A percentile compares a stretch with the other conserved stretches of the same genome.
Conservation (phyloP, 1,140 invertebrate species). For the Drosophila orena region DNA sequence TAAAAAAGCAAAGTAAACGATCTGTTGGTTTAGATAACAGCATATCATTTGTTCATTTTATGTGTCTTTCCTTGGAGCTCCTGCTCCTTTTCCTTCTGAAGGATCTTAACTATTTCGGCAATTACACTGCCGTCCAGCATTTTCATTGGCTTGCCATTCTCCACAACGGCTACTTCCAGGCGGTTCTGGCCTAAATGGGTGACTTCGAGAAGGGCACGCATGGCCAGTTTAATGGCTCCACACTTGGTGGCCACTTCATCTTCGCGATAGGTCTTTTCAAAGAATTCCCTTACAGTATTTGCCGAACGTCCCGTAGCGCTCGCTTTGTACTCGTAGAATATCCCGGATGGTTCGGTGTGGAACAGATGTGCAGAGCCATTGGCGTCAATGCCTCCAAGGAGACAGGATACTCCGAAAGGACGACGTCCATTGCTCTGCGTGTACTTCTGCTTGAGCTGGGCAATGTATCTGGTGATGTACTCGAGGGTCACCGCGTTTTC, state of each 20-base stretch:
- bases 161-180: conserved; percentile 98
- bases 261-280: conserved; percentile 97
- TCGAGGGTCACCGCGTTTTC: conserved; percentile 99
- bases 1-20: background rate
- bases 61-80: conserved; percentile 99
- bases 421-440: conserved; percentile 99
- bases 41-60: conserved; percentile 85
- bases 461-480: conserved; percentile 93
- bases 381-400: conserved; percentile 99
- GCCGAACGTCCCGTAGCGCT: conserved; percentile 99
- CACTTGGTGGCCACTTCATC: conserved; percentile 94
- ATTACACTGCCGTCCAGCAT: conserved; percentile 97
- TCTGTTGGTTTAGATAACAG: background rate
- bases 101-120: conserved; percentile 95
- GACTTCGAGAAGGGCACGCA: conserved; percentile 97
- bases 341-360: conserved; percentile 99
- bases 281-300: conserved; percentile 98
- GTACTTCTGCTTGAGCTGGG: conserved; percentile 96
- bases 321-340: conserved; percentile 99
- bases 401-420: conserved; percentile 99
- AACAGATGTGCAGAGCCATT: conserved; percentile 99
- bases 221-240: conserved; percentile 96
- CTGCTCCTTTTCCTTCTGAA: conserved; percentile 99
- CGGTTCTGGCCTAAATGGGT: conserved; percentile 99
- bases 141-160: conserved; percentile 91